Evolutionary conservation across 2,888 invertebrate species (phyloP).

Genomic region (Hedya salicella): DNA sequence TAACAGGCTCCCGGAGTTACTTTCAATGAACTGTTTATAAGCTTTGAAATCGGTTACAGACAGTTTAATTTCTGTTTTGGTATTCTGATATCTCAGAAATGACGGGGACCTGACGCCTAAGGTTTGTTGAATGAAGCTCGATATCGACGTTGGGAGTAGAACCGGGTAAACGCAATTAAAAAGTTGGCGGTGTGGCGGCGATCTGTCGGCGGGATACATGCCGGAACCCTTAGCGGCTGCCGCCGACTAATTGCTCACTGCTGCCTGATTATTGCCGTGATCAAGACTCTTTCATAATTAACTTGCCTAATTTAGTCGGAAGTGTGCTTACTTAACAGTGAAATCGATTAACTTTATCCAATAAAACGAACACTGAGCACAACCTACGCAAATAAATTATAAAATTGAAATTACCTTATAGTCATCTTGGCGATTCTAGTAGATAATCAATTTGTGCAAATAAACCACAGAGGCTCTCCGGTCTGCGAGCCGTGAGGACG

Average conservation of each 20-base stretch:
- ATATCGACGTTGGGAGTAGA: conserved; percentile 10
- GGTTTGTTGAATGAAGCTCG: conserved; percentile 10
- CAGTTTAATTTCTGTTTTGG: conserved; percentile 16
- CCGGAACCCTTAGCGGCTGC: conserved; percentile 22
- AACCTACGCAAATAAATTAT: background rate
- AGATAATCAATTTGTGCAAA: background rate
- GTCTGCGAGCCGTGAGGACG: conserved; percentile 23
- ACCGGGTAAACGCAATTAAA: conserved; percentile 44
- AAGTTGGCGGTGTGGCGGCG: conserved; percentile 25
- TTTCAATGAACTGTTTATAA: conserved; percentile 3
- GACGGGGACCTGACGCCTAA: background rate
- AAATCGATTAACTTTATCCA: conserved; percentile 2
- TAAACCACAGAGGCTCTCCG: conserved; percentile 26
- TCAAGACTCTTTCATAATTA: conserved; percentile 17
- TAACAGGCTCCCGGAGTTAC: background rate
- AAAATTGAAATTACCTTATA: background rate
- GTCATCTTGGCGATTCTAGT: background rate
- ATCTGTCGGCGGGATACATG: conserved; percentile 7
- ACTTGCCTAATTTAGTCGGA: conserved; percentile 8
- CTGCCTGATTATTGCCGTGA: conserved; percentile 17
- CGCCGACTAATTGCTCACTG: conserved; percentile 17
- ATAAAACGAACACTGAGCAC: background rate
- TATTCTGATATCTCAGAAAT: conserved; percentile 1
- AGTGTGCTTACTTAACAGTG: conserved; percentile 6
- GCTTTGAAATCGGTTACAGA: background rate